phyloP scores from a whole-genome alignment of 1,140 invertebrate genomes.

The Bombus terrestris region DNA sequence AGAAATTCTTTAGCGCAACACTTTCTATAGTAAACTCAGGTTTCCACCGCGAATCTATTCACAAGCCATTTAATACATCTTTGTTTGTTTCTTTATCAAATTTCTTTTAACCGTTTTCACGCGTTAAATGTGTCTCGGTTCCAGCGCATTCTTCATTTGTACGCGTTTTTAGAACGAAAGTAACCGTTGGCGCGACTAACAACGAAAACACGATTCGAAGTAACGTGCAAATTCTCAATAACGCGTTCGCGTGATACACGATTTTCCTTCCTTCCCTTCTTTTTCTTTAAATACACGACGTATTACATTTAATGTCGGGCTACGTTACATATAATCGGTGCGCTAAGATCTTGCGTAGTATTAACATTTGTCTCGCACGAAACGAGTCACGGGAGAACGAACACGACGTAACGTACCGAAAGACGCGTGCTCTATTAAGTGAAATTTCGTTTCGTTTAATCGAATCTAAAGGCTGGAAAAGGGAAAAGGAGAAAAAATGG shows the following conservation, averaged over 20 bases:
- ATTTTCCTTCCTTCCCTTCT: background rate
- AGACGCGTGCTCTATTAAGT: slow-evolving; percentile 20
- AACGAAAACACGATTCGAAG: background rate
- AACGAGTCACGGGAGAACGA: background rate
- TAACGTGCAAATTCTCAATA: slow-evolving; percentile 35
- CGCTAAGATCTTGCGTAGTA: slow-evolving; percentile 17
- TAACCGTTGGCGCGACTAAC: background rate
- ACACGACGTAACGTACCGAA: background rate
- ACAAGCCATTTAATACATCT: background rate
- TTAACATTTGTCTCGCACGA: slow-evolving; percentile 30
- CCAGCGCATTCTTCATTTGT: background rate
- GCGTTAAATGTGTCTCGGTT: background rate
- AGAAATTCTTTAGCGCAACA: slow-evolving; percentile 11
- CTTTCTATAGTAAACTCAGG: background rate
- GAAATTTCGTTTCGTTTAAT: slow-evolving; percentile 17
- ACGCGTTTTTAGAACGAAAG: background rate
- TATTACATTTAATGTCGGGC: slow-evolving; percentile 33
- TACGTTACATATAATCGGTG: background rate
- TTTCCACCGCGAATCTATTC: background rate
- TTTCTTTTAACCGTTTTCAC: background rate
- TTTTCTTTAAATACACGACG: slow-evolving; percentile 4
- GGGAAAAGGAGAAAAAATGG: background rate
- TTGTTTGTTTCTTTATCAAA: background rate
- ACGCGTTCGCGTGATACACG: slow-evolving; percentile 6
- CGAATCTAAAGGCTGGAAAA: background rate